Evolutionary conservation across 2,113 vertebrate genomes (phyloP).

Genomic region (Podocnemis expansa): DNA sequence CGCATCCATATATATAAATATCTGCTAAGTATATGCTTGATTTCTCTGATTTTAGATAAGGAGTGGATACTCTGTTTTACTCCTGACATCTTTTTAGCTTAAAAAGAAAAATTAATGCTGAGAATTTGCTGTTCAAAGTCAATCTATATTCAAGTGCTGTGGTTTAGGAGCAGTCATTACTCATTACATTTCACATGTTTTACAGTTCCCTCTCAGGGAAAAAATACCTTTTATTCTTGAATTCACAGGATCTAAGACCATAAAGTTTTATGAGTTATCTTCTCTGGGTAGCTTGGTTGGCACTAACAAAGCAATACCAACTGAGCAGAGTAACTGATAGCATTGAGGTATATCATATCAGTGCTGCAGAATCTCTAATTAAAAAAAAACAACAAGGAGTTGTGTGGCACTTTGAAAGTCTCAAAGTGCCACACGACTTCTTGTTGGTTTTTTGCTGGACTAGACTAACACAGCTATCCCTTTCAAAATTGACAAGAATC

Average conservation of each 20-base stretch:
- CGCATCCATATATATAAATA: neutral
- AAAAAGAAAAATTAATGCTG: neutral
- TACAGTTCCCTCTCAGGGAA: constrained; percentile 9
- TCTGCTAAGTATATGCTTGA: neutral
- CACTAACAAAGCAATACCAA: neutral
- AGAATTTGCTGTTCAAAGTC: neutral
- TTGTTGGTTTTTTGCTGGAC: too few species aligned
- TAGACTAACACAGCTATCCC: too few species aligned
- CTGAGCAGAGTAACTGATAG: neutral
- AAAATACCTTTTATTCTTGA: constrained; percentile 14
- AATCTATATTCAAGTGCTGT: neutral
- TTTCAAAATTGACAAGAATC: too few species aligned
- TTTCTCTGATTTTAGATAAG: neutral
- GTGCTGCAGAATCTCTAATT: neutral
- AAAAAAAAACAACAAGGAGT: too few species aligned
- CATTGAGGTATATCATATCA: neutral
- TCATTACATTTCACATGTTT: neutral
- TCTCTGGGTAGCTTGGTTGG: neutral
- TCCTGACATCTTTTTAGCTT: neutral
- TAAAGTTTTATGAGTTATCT: constrained; percentile 18
- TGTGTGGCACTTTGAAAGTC: too few species aligned
- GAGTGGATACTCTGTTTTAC: neutral
- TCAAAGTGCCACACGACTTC: too few species aligned
- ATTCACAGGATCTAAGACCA: neutral
- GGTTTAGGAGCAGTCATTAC: neutral